Base-by-base conservation (phyloP, 1,140 invertebrate genomes). In the Drosophila novamexicana region DNA sequence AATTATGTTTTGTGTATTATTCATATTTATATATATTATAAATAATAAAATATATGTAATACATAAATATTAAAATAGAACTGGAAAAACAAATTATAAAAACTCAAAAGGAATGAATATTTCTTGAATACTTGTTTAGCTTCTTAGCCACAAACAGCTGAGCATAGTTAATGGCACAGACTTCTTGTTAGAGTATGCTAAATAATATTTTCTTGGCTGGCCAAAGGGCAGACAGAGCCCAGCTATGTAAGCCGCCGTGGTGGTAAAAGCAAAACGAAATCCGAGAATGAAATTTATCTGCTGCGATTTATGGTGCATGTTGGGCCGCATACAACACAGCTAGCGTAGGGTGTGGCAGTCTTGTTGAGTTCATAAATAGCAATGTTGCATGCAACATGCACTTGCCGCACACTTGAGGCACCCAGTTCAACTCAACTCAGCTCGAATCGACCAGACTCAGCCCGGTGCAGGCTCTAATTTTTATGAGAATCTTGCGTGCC, bases 321-420 rank as follows among this genome's bases (percentile, higher is more conserved):
- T 22, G 22, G 22, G 22, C 66, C 78, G 78, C 85, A 68, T 67
- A 64, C 52, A 14, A 72, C 40, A 64, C 54, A 62, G 36, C 37
- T 5, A 53, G 45, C 32, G 39, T 47, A 76, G 54, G 73, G 65
- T 49, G 79, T 63, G 67, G 68, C 76, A 75, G 57, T 52, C 69
- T 80, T 53, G 84, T 79, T 70, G 79, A 80, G 84, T 89, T 86
- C 83, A 86, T 86, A 86, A 86, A 86, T 86, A 86, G 83, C 83
- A 78, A 74, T 86, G 83, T 86, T 86, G 83, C 83, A 86, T 86
- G 83, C 83, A 86, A 88, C 73, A 75, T 78, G 76, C 72, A 79
- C 79, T 79, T 72, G 54, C 63, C 64, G 47, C 63, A 54, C 44
- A 68, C 70, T 73, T 68, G 64, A 73, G 64, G 22, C 22, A 10